Evolutionary conservation across 2,797 vertebrate species (phyloP).

Genomic region (Amniataba percoides): DNA sequence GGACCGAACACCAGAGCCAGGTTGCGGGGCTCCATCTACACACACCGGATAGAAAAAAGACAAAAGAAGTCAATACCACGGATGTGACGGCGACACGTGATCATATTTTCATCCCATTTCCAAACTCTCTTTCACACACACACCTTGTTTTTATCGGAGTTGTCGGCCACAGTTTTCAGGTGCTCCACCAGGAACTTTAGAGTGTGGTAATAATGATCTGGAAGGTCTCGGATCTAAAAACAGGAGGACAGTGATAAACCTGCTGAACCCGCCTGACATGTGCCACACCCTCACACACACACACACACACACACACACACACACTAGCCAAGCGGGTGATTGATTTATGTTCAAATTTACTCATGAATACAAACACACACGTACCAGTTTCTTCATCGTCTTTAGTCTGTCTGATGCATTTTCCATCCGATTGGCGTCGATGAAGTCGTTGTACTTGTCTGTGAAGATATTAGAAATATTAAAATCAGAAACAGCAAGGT

Average conservation of each 20-base stretch:
- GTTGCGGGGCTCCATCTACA: slow-evolving; percentile 97
- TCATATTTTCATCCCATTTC: accelerated
- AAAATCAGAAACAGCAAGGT: background rate
- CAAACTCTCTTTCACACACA: background rate
- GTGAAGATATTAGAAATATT: slow-evolving; percentile 20
- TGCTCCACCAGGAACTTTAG: slow-evolving; percentile 95
- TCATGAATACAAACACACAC: slow-evolving; percentile 6
- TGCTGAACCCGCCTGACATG: slow-evolving; percentile 27
- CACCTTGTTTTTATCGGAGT: slow-evolving; percentile 97
- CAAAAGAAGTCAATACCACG: background rate
- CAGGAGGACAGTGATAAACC: slow-evolving; percentile 16
- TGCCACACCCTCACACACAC: background rate
- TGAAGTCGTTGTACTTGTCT: slow-evolving; percentile 99
- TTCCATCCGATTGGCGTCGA: slow-evolving; percentile 96
- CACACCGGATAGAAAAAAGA: background rate
- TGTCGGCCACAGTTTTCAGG: slow-evolving; percentile 95
- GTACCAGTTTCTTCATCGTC: slow-evolving; percentile 94
- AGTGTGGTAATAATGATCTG: slow-evolving; percentile 95
- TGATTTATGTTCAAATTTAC: background rate
- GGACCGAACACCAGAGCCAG: slow-evolving; percentile 97
- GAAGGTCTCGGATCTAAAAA: slow-evolving; percentile 93
- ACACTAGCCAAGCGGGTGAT: background rate
- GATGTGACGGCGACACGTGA: accelerated
- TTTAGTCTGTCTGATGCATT: slow-evolving; percentile 92
- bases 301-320: background rate